phyloP scores from a whole-genome alignment of 2,888 invertebrate genomes.

The Nasonia oneida region DNA sequence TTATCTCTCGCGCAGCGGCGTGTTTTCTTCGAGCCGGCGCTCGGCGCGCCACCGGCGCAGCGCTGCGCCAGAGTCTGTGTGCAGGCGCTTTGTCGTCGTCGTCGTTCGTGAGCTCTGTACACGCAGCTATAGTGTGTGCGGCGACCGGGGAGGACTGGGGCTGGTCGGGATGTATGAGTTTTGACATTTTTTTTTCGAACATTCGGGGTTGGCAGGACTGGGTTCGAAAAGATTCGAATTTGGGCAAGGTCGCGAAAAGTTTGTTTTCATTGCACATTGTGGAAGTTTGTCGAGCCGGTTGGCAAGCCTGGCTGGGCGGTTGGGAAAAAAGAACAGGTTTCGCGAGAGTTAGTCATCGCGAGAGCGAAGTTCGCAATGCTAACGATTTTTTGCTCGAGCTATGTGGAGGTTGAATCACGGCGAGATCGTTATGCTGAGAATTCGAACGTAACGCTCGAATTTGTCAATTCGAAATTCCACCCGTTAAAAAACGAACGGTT shows the following conservation, averaged over 20 bases:
- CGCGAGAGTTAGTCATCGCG: neutral
- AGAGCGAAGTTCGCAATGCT: no score
- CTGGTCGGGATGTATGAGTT: neutral
- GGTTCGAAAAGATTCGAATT: no score
- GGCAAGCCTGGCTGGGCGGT: neutral
- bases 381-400: no score
- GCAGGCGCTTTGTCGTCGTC: neutral
- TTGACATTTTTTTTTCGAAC: no score
- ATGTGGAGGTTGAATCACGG: no score
- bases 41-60: conserved; percentile 1
- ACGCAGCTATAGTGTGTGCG: neutral
- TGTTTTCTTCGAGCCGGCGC: conserved; percentile 5
- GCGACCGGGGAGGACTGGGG: neutral
- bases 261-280: no score
- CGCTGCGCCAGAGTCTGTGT: neutral
- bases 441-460: neutral
- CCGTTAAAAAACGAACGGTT: no score
- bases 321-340: neutral
- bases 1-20: conserved; percentile 22
- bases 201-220: no score
- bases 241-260: no score
- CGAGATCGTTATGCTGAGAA: no score
- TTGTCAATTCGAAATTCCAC: neutral
- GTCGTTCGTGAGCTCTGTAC: no score
- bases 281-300: neutral